phyloP scores from a whole-genome alignment of 2,888 invertebrate genomes.

The Actias luna region DNA sequence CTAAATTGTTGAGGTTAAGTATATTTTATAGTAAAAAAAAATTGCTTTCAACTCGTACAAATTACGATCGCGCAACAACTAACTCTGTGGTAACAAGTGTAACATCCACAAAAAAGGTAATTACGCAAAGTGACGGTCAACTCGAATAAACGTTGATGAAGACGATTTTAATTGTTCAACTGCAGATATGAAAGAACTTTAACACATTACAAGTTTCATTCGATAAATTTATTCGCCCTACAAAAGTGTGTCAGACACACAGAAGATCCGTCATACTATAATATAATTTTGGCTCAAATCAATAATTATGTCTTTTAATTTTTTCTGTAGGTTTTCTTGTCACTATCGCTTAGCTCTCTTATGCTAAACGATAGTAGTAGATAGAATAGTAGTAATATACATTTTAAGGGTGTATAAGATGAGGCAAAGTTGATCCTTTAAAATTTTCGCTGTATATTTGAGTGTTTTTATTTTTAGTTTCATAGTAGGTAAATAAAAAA shows the following conservation, averaged over 20 bases:
- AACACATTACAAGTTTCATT: not conserved
- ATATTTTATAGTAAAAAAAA: not conserved
- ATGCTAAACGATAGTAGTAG: no score
- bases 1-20: not conserved
- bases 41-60: not conserved
- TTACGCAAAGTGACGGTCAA: constrained; percentile 35
- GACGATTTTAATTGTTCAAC: constrained; percentile 18
- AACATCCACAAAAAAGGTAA: constrained; percentile 42
- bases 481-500: no score
- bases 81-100: constrained; percentile 27
- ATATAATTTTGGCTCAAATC: not conserved
- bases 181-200: not conserved
- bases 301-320: not conserved
- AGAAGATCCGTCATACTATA: not conserved
- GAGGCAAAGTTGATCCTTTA: no score
- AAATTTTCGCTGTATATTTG: no score
- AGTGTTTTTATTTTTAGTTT: no score
- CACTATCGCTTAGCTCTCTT: no score
- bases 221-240: not conserved
- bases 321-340: no score
- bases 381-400: no score
- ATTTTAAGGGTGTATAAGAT: no score
- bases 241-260: not conserved
- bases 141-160: constrained; percentile 25
- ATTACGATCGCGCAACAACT: constrained; percentile 26